phyloP scores from a whole-genome alignment of 2,113 vertebrate species.

The Tringa solitaria region DNA sequence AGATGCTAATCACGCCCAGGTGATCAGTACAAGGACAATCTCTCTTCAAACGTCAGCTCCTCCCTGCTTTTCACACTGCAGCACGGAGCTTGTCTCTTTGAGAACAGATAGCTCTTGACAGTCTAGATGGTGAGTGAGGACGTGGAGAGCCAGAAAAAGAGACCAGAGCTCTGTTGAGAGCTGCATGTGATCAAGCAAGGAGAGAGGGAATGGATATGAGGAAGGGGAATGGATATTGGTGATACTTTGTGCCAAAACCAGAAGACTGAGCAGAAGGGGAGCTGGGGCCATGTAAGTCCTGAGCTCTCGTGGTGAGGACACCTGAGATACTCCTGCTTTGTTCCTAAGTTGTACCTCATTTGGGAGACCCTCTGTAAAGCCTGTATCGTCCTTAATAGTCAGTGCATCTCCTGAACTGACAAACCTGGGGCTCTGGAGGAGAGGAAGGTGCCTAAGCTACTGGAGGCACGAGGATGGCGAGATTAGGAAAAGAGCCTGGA shows the following conservation, averaged over 20 bases:
- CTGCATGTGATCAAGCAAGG: not conserved
- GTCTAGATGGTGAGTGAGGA: not conserved
- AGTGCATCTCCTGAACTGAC: not conserved
- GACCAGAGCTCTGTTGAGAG: not conserved
- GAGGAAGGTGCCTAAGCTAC: not conserved
- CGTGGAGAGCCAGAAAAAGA: not conserved
- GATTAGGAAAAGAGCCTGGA: not conserved
- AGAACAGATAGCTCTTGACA: not conserved
- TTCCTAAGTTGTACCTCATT: not conserved
- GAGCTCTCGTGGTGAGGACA: not conserved
- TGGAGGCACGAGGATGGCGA: not conserved
- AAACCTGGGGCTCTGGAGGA: not conserved
- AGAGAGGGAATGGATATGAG: not conserved
- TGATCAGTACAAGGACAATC: not conserved
- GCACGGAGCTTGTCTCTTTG: not conserved
- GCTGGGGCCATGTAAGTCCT: fast-evolving
- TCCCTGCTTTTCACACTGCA: not conserved
- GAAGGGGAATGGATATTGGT: not conserved
- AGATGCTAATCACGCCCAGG: not conserved
- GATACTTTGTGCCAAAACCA: not conserved
- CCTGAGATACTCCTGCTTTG: not conserved
- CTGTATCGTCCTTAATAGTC: not conserved
- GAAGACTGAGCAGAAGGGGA: not conserved
- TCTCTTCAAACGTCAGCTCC: not conserved
- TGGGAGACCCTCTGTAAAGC: not conserved